A percentile compares a stretch with the other conserved stretches of the same genome.
These are phyloP conservation scores for Bubalus kerabau DNA, from an alignment of 2,113 vertebrate species.

Conservation along the genomic window DNA sequence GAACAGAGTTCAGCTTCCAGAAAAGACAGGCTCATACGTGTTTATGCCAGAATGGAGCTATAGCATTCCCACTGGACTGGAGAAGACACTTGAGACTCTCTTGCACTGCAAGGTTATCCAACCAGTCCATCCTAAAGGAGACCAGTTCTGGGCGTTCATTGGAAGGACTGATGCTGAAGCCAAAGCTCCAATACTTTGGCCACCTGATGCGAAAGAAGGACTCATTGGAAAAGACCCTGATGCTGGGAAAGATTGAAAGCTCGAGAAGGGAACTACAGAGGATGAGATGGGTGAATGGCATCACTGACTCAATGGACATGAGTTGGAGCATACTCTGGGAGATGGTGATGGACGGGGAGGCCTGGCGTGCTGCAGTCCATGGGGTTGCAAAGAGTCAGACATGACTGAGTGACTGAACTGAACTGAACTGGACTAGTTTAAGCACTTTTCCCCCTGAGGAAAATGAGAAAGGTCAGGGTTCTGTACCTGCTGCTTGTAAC, in stretches of 20 bases:
- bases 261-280: background rate
- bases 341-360: background rate
- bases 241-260: background rate
- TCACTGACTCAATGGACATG: background rate
- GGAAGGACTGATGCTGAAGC: background rate
- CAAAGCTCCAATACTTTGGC: background rate
- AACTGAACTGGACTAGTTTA: background rate
- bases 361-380: accelerated
- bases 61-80: background rate
- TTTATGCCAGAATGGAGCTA: background rate
- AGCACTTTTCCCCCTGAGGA: background rate
- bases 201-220: background rate
- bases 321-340: background rate
- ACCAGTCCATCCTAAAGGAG: background rate
- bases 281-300: background rate
- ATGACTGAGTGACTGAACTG: background rate
- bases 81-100: background rate
- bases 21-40: background rate
- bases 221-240: background rate
- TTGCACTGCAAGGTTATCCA: background rate
- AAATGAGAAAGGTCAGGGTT: background rate
- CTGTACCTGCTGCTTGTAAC: background rate
- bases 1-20: background rate
- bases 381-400: background rate
- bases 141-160: accelerated